A percentile compares a stretch with the other conserved stretches of the same genome.
Conservation (phyloP, 2,888 invertebrate genomes). For the Troilus luridus region DNA sequence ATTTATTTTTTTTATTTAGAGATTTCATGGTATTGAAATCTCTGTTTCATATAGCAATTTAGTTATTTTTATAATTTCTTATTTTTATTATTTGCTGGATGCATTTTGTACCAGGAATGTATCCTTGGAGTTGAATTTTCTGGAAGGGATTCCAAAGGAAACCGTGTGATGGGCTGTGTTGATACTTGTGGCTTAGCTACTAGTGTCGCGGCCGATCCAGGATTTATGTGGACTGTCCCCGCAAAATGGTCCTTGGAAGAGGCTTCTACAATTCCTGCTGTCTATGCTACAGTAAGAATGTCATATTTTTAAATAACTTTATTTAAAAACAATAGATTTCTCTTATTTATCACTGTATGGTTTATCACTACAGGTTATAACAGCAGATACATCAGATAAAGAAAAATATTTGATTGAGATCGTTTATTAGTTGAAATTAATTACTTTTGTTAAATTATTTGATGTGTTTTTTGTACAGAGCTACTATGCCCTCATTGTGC, state of each 20-base stretch:
- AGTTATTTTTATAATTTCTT: neutral
- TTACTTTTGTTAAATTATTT: neutral
- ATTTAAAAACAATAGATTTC: neutral
- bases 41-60: neutral
- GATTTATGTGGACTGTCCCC: slow-evolving; percentile 92
- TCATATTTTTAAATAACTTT: neutral
- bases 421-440: neutral
- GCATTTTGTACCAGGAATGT: slow-evolving; percentile 80
- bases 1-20: neutral
- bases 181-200: slow-evolving; percentile 93
- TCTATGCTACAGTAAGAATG: slow-evolving; percentile 84
- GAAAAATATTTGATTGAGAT: neutral
- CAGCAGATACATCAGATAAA: neutral
- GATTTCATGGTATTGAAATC: too few relatives aligned
- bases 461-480: slow-evolving; percentile 69
- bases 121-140: slow-evolving; percentile 95
- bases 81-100: neutral
- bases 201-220: slow-evolving; percentile 85
- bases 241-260: slow-evolving; percentile 90
- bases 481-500: slow-evolving; percentile 90
- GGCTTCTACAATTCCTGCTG: slow-evolving; percentile 94
- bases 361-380: too few relatives aligned
- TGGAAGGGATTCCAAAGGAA: slow-evolving; percentile 82
- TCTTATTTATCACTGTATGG: neutral
- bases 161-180: slow-evolving; percentile 93